Conservation (phyloP, 2,113 vertebrate genomes). For the Limnothrissa miodon region DNA sequence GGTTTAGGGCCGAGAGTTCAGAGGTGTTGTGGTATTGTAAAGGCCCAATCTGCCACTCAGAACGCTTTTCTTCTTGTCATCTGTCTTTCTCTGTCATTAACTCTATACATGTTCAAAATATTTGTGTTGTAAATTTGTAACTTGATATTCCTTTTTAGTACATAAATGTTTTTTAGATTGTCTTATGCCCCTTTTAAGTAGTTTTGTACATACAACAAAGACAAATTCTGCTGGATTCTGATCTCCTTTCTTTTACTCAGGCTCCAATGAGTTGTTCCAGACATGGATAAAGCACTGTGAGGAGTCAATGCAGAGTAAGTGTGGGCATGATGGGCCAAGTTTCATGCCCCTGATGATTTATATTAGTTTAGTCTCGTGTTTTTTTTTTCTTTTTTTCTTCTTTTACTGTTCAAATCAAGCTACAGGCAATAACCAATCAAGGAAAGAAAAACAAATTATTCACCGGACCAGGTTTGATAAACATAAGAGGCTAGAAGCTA, state of each 20-base stretch:
- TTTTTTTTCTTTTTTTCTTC: too few relatives aligned
- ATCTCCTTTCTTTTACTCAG: constrained; percentile 62
- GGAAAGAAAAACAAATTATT: too few relatives aligned
- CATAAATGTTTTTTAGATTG: background rate
- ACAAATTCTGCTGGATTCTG: background rate
- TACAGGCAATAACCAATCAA: too few relatives aligned
- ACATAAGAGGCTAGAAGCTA: too few relatives aligned
- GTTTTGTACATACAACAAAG: background rate
- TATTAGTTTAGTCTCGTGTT: too few relatives aligned
- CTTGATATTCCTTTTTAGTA: background rate
- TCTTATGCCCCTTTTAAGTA: background rate
- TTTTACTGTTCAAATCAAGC: too few relatives aligned
- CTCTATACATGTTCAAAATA: background rate
- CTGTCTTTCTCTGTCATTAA: background rate
- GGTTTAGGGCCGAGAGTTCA: background rate
- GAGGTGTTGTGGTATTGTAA: background rate
- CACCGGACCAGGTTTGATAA: too few relatives aligned
- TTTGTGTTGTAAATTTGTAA: background rate
- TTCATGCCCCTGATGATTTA: background rate
- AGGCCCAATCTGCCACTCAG: background rate
- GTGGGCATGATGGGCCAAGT: background rate
- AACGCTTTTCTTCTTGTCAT: background rate
- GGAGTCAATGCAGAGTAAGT: constrained; percentile 82
- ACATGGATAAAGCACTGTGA: constrained; percentile 88
- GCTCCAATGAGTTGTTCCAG: constrained; percentile 74